Evolutionary conservation across 1,140 invertebrate genomes (phyloP), one percentile per base, ranked within the genome.

Genomic region (Listronotus oregonensis): DNA sequence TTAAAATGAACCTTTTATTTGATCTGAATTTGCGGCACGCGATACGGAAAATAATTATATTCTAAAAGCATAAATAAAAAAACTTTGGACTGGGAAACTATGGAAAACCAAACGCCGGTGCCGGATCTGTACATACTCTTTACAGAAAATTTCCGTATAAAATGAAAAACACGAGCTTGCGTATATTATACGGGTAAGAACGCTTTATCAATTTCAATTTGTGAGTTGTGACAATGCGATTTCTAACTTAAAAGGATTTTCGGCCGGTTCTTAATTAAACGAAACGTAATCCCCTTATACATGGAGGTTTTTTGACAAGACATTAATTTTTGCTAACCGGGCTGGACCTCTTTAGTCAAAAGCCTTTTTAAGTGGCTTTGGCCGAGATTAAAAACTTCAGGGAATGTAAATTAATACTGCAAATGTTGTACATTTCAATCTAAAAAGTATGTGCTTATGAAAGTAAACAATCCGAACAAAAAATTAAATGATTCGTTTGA

Each of bases 161-260:
- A 49, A 49, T 49, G 46, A 49, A 49, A 49, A 49, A 49, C 46
- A 49, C 8, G 11, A 49, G 15, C 15, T 49, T 12, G 18, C 12
- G 46, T 27, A 49, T 49, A 49, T 21, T 49, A 49, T 44, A 49
- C 46, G 46, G 18, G 46, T 49, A 49, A 49, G 46, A 49, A 49
- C 18, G 46, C 46, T 49, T 49, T 49, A 49, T 49, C 46, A 49
- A 49, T 49, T 49, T 49, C 18, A 49, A 49, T 49, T 49, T 49
- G 46, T 21, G 46, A 12, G 46, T 18, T 49, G 46, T 49, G 46
- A 49, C 46, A 49, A 49, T 49, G 46, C 46, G 46, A 18, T 49
- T 49, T 49, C 18, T 21, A 49, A 49, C 15, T 49, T 49, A 12
- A 49, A 49, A 49, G 46, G 46, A 49, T 49, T 18, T 15, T 49